Evolutionary conservation across 2,113 vertebrate genomes (phyloP), one percentile per base, ranked within the genome.

Genomic region (Lycaon pictus): DNA sequence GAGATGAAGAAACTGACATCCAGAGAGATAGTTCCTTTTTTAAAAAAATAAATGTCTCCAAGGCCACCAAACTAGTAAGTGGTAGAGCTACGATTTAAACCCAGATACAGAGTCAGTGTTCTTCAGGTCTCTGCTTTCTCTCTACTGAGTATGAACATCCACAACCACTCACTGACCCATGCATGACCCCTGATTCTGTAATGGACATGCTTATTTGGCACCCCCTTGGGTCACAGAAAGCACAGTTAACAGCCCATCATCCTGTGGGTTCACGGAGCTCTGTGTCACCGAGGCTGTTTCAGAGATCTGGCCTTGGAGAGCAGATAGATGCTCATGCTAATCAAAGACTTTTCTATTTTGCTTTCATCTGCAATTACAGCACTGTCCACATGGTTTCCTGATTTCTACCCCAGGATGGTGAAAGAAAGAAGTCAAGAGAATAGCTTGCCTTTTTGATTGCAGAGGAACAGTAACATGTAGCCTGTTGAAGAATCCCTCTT

Each of bases 361-460:
- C 35, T 81, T 97, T 71, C 69, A 65, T 92, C 43, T 76, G 37
- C 12, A 86, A 37, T 79, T 0, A 0, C 3, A 90, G 83, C 27
- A 71, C 60, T 95, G 76, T 65, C 48, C 72, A 56, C 13, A 35
- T 43, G 60, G 74, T 84, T 92, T 86, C 53, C 48, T 89, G 92
- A 71, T 37, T 76, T 93, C 55, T 82, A 58, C 23, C 23, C 32
- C n/a, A 53, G 23, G 79, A 93, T 22, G 51, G 43, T 56, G 55
- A 96, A 93, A 92, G 69, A 95, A 69, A 35, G 67, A 93, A 71
- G 81, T 43, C 79, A 71, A 84, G 13, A 69, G 63, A 80, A 29
- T 82, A 63, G 35, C 92, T 88, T 10, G n/a, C 55, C 43, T 37
- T 90, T 86, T 43, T 35, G 67, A n/a, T 6, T 23, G 25, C 35